These are phyloP conservation scores for Polydrusus tereticollis DNA, from an alignment of 2,888 invertebrate species.

Conservation along the genomic window DNA sequence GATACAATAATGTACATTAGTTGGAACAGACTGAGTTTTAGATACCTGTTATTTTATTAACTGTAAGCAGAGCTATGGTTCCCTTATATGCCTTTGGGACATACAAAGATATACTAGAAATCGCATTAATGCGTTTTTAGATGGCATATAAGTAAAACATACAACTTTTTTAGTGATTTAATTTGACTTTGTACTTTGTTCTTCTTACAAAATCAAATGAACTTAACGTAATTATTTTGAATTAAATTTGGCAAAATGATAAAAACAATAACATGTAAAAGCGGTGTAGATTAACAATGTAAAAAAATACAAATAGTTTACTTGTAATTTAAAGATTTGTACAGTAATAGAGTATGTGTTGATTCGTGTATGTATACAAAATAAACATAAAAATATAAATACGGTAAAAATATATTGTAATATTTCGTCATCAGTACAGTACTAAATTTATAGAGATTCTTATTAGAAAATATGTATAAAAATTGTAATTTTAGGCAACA, in stretches of 20 bases:
- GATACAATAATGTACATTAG: slow-evolving; percentile 46
- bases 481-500: slow-evolving; percentile 61
- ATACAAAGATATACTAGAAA: too few relatives aligned
- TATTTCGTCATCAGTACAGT: slow-evolving; percentile 51
- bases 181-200: not conserved
- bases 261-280: slow-evolving; percentile 51
- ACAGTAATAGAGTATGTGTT: slow-evolving; percentile 60
- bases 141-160: slow-evolving; percentile 18
- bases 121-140: too few relatives aligned
- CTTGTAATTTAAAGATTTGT: slow-evolving; percentile 51
- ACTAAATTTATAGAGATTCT: slow-evolving; percentile 30
- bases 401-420: slow-evolving; percentile 48
- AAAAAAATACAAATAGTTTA: slow-evolving; percentile 50
- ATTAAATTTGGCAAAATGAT: slow-evolving; percentile 62
- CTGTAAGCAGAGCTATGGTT: not conserved
- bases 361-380: slow-evolving; percentile 56
- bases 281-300: slow-evolving; percentile 57
- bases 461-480: slow-evolving; percentile 58
- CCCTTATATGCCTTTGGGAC: not conserved
- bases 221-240: not conserved
- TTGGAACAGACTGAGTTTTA: slow-evolving; percentile 62
- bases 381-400: slow-evolving; percentile 45
- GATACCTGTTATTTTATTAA: slow-evolving; percentile 7
- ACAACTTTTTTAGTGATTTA: not conserved
- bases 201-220: not conserved